Conservation (phyloP, 2,113 vertebrate species). For the Clinocottus analis region DNA sequence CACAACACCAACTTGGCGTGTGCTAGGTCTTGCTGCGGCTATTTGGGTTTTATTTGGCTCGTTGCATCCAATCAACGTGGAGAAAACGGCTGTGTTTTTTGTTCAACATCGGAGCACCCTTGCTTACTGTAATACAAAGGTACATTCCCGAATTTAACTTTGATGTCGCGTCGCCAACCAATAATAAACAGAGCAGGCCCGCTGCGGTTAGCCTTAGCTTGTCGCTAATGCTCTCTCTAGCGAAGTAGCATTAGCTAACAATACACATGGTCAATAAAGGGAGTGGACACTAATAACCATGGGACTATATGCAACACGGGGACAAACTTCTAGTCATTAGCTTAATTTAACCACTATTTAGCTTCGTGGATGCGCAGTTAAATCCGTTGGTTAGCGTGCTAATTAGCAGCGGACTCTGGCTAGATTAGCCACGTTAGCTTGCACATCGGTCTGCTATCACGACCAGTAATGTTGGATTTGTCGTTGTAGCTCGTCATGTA, state of each 20-base stretch:
- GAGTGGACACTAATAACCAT: fast-evolving
- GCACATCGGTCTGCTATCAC: slow-evolving; percentile 16
- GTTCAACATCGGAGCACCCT: fast-evolving
- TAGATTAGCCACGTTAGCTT: slow-evolving; percentile 22
- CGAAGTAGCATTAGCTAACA: neutral
- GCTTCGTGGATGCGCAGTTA: neutral
- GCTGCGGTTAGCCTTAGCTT: slow-evolving; percentile 55
- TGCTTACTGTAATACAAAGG: neutral
- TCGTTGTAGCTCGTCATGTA: neutral
- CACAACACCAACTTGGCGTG: slow-evolving; percentile 59
- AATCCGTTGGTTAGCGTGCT: slow-evolving; percentile 26
- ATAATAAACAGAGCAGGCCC: slow-evolving; percentile 72
- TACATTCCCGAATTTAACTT: slow-evolving; percentile 5
- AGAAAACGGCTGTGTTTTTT: fast-evolving
- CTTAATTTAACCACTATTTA: neutral
- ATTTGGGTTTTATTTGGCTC: slow-evolving; percentile 6
- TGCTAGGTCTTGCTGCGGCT: slow-evolving; percentile 31
- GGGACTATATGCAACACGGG: fast-evolving
- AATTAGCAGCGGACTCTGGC: slow-evolving; percentile 37
- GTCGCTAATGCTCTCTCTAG: slow-evolving; percentile 30
- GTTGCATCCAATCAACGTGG: neutral
- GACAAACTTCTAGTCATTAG: fast-evolving
- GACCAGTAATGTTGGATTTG: neutral
- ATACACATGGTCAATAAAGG: neutral
- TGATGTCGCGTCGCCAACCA: slow-evolving; percentile 39